Evolutionary conservation across 2,888 invertebrate species (phyloP), one percentile per base, ranked within the genome.

Genomic region (Morpho achilles): DNA sequence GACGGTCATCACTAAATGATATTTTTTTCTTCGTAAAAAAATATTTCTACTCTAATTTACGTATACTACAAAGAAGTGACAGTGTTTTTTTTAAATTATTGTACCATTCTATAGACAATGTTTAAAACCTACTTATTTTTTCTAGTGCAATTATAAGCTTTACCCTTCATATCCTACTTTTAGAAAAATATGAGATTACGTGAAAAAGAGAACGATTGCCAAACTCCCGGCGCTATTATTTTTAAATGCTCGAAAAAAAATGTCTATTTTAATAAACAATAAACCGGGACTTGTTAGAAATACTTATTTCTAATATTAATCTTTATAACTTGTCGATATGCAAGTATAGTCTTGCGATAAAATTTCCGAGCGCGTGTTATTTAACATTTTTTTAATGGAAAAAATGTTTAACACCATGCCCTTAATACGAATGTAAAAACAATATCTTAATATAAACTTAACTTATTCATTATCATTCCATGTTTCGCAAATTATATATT

Each of bases 171-270:
- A 84, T 82, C 80, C 82, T 80, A 81, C 67, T 61, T 70, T 64
- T 64, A 75, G 67, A 72, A 70, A 66, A 65, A 77, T 75, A 79
- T 86, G 86, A 87, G 86, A 87, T 87, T 87, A 77, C 87, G 76
- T 72, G 63, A 67, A 68, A 71, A 69, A 65, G 57, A 61, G 40
- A 56, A 72, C 73, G 82, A 81, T 82, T 82, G 86, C 79, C 78
- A 63, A 78, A 67, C 60, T 76, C 85, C 87, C 86, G 84, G 83
- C 84, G 60, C 68, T 65, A 61, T 49, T 80, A 41, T 40, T 55
- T 50, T 60, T 46, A 53, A 60, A 55, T 48, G 50, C 55, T 55
- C 57, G 52, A 49, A 50, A 57, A 50, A 57, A 58, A 47, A 16
- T 56, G 22, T 49, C 46, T 53, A 57, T 53, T 55, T 53, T 56